phyloP scores from a whole-genome alignment of 2,888 invertebrate species.

The Microctonus aethiopoides region DNA sequence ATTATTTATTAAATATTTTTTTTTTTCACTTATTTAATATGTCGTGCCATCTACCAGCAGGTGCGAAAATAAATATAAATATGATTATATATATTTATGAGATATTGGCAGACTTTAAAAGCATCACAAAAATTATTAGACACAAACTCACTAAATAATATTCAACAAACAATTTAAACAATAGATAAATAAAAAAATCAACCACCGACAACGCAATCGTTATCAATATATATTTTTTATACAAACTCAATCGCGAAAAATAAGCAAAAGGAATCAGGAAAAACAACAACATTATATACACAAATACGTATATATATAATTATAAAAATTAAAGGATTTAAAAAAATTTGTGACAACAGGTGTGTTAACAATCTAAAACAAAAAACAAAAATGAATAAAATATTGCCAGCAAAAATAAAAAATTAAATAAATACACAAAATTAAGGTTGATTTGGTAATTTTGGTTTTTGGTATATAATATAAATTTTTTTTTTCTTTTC shows the following conservation, averaged over 20 bases:
- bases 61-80: constrained; percentile 46
- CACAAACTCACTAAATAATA: constrained; percentile 19
- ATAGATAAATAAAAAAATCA: neutral
- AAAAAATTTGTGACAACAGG: neutral
- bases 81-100: constrained; percentile 24
- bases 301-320: neutral
- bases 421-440: neutral
- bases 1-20: neutral
- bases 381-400: neutral
- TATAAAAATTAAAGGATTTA: neutral
- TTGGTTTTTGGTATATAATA: neutral
- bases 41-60: constrained; percentile 47
- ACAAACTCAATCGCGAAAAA: neutral
- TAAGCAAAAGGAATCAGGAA: neutral
- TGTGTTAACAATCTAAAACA: neutral
- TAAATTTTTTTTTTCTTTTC: constrained; percentile 37
- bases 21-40: too few relatives aligned
- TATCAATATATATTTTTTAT: neutral
- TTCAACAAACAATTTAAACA: neutral
- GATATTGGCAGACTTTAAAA: constrained; percentile 11
- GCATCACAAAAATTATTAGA: constrained; percentile 12
- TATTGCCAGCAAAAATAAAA: neutral
- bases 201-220: neutral
- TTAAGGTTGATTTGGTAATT: neutral
- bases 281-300: neutral